Evolutionary conservation across 2,113 vertebrate genomes (phyloP).

Genomic region (Pan troglodytes): NHGRI_mPanTro3-v2.1_pri NC_072409.2:20634001-20634500

Average conservation of each 20-base stretch:
- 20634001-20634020: neutral
- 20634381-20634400: neutral
- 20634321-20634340: neutral
- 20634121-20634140: constrained; percentile 40
- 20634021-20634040: constrained; percentile 15
- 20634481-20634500: neutral
- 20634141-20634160: neutral
- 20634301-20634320: neutral
- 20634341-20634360: neutral
- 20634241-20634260: neutral
- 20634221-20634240: neutral
- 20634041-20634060: neutral
- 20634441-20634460: neutral
- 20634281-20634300: neutral
- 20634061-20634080: neutral
- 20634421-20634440: neutral
- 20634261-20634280: neutral
- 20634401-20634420: neutral
- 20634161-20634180: neutral
- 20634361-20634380: neutral
- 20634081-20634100: constrained; percentile 20
- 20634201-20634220: neutral
- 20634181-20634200: neutral
- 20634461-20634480: neutral
- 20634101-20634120: neutral